Percentiles rank a stretch among this genome's conserved stretches.
Evolutionary conservation across 2,888 invertebrate species (phyloP).

Genomic region (Acronicta leporina): DNA sequence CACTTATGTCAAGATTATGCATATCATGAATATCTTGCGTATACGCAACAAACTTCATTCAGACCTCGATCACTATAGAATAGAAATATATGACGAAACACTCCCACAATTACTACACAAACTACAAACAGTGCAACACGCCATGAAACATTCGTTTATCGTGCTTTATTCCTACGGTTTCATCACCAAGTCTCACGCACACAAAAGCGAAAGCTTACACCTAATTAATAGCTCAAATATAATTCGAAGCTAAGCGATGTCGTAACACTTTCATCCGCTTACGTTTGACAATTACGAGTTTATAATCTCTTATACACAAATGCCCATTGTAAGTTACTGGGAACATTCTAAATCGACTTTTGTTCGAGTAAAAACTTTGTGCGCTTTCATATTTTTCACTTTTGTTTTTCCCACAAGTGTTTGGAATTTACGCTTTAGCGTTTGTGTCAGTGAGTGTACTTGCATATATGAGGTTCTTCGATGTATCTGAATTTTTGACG

Average conservation of each 20-base stretch:
- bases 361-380: slow-evolving; percentile 59
- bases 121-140: slow-evolving; percentile 33
- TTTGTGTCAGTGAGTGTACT: slow-evolving; percentile 27
- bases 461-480: not conserved
- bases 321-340: slow-evolving; percentile 53
- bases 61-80: slow-evolving; percentile 31
- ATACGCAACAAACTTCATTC: slow-evolving; percentile 38
- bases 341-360: slow-evolving; percentile 57
- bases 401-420: slow-evolving; percentile 66
- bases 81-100: slow-evolving; percentile 42
- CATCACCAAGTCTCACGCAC: slow-evolving; percentile 62
- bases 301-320: slow-evolving; percentile 54
- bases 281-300: slow-evolving; percentile 58
- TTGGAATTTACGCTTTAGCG: slow-evolving; percentile 40
- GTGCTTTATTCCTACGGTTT: slow-evolving; percentile 55
- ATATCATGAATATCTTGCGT: not conserved
- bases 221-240: slow-evolving; percentile 73
- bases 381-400: slow-evolving; percentile 75
- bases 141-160: slow-evolving; percentile 30
- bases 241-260: slow-evolving; percentile 69
- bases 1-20: not conserved
- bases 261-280: slow-evolving; percentile 76
- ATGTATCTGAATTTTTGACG: not conserved
- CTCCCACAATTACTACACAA: slow-evolving; percentile 53
- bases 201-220: slow-evolving; percentile 69